Percentiles rank a stretch among this genome's conserved stretches.
These are phyloP conservation scores for Camelus dromedarius DNA, from an alignment of 2,113 vertebrate genomes.

Conservation along the genomic window DNA sequence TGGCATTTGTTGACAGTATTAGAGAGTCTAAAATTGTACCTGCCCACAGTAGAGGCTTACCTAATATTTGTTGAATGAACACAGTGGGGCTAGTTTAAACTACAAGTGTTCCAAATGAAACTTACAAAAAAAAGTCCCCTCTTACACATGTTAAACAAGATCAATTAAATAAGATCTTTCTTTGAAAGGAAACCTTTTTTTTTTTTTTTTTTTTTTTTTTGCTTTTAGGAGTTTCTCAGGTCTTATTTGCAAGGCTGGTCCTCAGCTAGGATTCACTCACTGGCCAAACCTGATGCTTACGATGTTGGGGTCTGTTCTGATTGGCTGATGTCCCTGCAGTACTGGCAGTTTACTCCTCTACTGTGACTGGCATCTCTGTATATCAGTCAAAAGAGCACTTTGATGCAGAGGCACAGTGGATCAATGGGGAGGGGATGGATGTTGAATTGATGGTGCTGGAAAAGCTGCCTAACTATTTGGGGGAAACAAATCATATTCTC, in stretches of 20 bases:
- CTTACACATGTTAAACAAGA: neutral
- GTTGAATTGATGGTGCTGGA: neutral
- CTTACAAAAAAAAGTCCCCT: neutral
- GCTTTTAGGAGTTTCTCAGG: neutral
- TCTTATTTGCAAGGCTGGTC: neutral
- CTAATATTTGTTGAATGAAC: neutral
- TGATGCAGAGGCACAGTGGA: neutral
- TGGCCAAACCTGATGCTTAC: neutral
- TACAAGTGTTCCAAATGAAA: neutral
- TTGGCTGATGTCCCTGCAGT: neutral
- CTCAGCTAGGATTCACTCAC: neutral
- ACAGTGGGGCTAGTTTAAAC: neutral
- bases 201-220: neutral
- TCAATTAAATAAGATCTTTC: conserved; percentile 1
- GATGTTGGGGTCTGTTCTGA: neutral
- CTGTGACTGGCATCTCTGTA: neutral
- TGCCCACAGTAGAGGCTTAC: neutral
- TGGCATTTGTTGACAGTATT: conserved; percentile 26
- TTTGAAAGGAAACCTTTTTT: neutral
- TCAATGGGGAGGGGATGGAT: neutral
- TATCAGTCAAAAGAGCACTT: neutral
- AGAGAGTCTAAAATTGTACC: neutral
- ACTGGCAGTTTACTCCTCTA: neutral
- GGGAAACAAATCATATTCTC: neutral
- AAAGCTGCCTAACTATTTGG: neutral